A percentile compares a stretch with the other conserved stretches of the same genome.
Evolutionary conservation across 2,888 invertebrate genomes (phyloP).

Genomic region (Osmoderma eremita): DNA sequence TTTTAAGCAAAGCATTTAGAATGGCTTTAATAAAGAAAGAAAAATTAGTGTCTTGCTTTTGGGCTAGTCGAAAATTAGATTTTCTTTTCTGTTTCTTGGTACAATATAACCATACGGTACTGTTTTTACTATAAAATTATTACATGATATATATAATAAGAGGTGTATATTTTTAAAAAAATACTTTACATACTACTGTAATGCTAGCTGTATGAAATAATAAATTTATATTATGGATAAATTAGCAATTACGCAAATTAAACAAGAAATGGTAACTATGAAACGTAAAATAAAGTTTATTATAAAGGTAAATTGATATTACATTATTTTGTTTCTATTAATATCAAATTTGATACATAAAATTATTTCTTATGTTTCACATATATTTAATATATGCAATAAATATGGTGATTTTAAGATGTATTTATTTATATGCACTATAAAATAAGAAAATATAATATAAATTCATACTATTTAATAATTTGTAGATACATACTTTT

Average conservation of each 20-base stretch:
- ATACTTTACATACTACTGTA: slow-evolving; percentile 23
- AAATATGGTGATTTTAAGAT: slow-evolving; percentile 36
- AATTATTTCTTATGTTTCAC: slow-evolving; percentile 35
- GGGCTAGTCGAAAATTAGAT: slow-evolving; percentile 51
- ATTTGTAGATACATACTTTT: slow-evolving; percentile 42
- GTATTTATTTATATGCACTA: slow-evolving; percentile 39
- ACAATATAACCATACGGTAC: slow-evolving; percentile 28
- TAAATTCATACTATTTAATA: slow-evolving; percentile 31
- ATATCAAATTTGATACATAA: slow-evolving; percentile 27
- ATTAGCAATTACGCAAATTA: neutral
- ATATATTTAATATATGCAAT: slow-evolving; percentile 31
- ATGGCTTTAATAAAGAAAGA: slow-evolving; percentile 46
- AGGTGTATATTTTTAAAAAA: slow-evolving; percentile 39
- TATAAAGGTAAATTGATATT: slow-evolving; percentile 36
- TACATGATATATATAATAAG: slow-evolving; percentile 25
- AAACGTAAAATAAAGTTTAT: slow-evolving; percentile 27
- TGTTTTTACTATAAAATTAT: slow-evolving; percentile 8
- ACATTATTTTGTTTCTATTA: neutral
- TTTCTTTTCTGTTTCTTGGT: slow-evolving; percentile 35
- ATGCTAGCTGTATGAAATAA: slow-evolving; percentile 24
- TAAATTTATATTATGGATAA: slow-evolving; percentile 27
- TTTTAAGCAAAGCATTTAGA: slow-evolving; percentile 46
- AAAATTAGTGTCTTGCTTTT: slow-evolving; percentile 48
- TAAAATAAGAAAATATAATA: slow-evolving; percentile 29
- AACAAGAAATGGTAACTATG: slow-evolving; percentile 15